Evolutionary conservation across 1,140 invertebrate species (phyloP), one percentile per base, ranked within the genome.

Genomic region (Cotesia chilonis): DNA sequence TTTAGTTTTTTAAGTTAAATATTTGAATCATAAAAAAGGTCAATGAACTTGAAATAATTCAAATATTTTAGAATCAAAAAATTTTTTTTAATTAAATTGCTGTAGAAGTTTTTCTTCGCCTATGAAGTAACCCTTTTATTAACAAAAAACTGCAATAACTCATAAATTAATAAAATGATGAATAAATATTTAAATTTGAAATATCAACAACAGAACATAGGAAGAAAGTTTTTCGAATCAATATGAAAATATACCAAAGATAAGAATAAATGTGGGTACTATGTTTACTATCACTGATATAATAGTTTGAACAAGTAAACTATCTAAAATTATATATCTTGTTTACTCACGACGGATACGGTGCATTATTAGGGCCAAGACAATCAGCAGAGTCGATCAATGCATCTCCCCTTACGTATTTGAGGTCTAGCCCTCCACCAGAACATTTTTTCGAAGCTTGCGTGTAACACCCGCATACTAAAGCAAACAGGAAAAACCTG

Each of bases 321-420:
- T 52, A 54, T 52, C 41, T 47, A 47, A 17, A 66, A 12, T 52
- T 68, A 5, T 67, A 54, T 63, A 67, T 52, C 20, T 28, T 47
- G 41, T n/a, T 7, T 69, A 89, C 88, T 90, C 88, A 95, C 94
- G 90, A 90, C 37, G 94, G 95, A 88, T 96, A 96, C 57, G 92
- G 91, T 72, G 89, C 83, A 76, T 94, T 91, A 82, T 94, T 93
- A 0, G 94, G 94, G 28, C 94, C 94, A 54, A 93, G 79, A 78
- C 94, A 95, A 75, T 94, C 91, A 3, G 86, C 84, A 9, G 91
- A 88, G 80, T 95, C 93, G 68, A 89, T 90, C 17, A 96, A 85
- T 1, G 94, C 95, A 83, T 96, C 93, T 5, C 95, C 95, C 91
- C 93, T 94, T 5, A 94, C 86, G 81, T 95, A 95, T 84, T 94